Percentiles rank a stretch among this genome's conserved stretches.
Conservation (phyloP, 2,113 vertebrate species). For the Carollia perspicillata region DNA sequence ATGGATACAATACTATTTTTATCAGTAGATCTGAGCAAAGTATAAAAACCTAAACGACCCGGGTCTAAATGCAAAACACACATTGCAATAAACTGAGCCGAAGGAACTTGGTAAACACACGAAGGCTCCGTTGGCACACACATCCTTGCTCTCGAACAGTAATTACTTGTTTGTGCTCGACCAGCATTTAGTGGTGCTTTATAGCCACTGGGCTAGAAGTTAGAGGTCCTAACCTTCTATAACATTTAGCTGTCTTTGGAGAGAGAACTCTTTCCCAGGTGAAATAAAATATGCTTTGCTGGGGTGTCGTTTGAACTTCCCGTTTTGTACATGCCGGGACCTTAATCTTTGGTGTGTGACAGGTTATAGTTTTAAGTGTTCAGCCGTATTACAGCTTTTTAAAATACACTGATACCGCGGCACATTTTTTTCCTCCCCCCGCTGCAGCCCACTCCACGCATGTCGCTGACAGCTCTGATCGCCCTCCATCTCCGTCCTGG, state of each 20-base stretch:
- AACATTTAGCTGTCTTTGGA: not conserved
- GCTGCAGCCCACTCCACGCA: not conserved
- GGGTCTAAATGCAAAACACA: not conserved
- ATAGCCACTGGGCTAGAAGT: accelerated
- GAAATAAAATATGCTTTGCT: not conserved
- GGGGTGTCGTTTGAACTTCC: not conserved
- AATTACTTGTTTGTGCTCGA: not conserved
- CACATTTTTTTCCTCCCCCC: not conserved
- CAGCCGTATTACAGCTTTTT: slow-evolving; percentile 56
- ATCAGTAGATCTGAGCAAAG: not conserved
- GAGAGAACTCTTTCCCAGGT: not conserved
- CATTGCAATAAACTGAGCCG: not conserved
- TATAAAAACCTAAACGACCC: not conserved
- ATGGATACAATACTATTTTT: not conserved
- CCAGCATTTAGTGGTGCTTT: not conserved
- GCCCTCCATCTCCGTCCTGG: slow-evolving; percentile 66
- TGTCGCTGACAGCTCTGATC: slow-evolving; percentile 73
- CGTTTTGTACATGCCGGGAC: not conserved
- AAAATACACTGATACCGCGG: slow-evolving; percentile 40
- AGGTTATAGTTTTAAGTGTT: slow-evolving; percentile 64
- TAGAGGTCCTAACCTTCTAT: not conserved
- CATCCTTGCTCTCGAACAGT: not conserved
- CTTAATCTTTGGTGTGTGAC: slow-evolving; percentile 51
- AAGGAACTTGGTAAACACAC: not conserved
- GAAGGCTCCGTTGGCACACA: not conserved